phyloP scores from a whole-genome alignment of 2,113 vertebrate genomes.

The Etheostoma cragini region DNA sequence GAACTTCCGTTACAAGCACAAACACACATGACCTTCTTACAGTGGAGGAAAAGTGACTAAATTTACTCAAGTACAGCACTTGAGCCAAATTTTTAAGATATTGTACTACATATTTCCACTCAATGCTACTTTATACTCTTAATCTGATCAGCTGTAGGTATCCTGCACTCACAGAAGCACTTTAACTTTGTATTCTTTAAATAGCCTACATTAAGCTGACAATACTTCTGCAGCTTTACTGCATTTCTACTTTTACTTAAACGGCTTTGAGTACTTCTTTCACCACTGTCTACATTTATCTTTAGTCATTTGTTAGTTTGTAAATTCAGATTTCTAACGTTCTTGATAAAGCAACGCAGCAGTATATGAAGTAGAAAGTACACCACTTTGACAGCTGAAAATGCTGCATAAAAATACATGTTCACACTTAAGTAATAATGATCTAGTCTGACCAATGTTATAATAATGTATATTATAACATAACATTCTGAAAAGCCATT shows the following conservation, averaged over 20 bases:
- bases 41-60: background rate
- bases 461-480: background rate
- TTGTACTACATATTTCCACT: background rate
- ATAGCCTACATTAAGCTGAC: background rate
- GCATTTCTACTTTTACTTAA: background rate
- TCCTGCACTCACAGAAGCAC: background rate
- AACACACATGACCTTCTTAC: background rate
- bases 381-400: background rate
- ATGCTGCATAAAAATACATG: background rate
- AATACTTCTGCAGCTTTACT: background rate
- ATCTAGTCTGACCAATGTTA: too few relatives aligned
- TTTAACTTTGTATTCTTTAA: background rate
- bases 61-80: background rate
- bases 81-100: background rate
- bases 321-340: background rate
- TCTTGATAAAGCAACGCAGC: background rate
- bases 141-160: background rate
- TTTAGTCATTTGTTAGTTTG: background rate
- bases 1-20: background rate
- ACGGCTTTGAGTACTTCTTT: background rate
- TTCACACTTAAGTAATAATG: background rate
- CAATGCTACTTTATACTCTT: background rate
- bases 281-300: background rate
- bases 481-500: background rate
- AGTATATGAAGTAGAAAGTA: background rate